These are phyloP conservation scores for Brachionus sp. DNA, from an alignment of 1,140 invertebrate species.

Conservation along the genomic window DNA sequence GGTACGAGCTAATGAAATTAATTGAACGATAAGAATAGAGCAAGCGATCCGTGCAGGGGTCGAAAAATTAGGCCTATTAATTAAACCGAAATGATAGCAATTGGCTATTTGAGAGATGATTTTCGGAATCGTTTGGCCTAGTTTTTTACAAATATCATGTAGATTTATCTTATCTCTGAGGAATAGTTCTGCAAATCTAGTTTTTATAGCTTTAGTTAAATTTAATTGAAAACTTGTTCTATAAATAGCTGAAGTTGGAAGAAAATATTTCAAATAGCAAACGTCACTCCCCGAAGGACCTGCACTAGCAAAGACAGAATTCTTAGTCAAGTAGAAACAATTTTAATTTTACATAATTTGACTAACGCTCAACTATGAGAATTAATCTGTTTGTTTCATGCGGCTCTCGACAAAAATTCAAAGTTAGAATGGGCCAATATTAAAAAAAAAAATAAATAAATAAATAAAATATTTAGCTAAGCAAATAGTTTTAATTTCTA, in stretches of 20 bases:
- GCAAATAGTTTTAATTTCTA: neutral
- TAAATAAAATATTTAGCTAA: neutral
- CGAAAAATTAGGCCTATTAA: too few species aligned
- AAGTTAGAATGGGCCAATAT: neutral
- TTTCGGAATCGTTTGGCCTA: neutral
- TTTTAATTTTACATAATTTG: too few species aligned
- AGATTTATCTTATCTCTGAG: slow-evolving; percentile 5
- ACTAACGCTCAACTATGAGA: too few species aligned
- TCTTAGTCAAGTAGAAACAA: too few species aligned
- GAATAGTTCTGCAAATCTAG: neutral
- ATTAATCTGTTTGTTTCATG: too few species aligned
- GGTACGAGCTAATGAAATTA: neutral
- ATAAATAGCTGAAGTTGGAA: neutral
- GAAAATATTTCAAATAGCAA: neutral
- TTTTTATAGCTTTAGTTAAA: too few species aligned
- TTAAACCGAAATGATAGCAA: too few species aligned
- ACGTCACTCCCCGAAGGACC: neutral
- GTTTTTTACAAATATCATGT: neutral
- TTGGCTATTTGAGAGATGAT: neutral
- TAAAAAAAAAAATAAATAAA: neutral
- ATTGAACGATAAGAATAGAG: neutral
- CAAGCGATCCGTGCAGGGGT: too few species aligned
- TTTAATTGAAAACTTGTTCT: neutral
- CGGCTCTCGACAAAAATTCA: too few species aligned
- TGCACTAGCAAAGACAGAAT: neutral